These are phyloP conservation scores for Myrmecophaga tridactyla DNA, from an alignment of 2,113 vertebrate species.

Conservation along the genomic window DNA sequence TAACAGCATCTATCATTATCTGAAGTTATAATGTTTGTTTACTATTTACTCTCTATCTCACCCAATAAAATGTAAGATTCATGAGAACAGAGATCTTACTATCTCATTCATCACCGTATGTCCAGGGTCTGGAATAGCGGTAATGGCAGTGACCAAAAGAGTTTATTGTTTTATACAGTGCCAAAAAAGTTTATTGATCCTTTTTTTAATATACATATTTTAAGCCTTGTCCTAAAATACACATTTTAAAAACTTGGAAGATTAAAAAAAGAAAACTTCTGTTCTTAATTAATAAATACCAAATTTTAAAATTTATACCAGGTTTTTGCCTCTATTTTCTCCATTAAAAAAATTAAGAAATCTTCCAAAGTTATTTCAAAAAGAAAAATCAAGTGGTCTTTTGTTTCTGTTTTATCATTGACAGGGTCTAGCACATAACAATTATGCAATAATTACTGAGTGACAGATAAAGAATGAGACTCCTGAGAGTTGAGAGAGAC, in stretches of 20 bases:
- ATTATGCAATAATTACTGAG: neutral
- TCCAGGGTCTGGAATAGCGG: neutral
- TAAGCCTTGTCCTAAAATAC: neutral
- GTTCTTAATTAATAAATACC: neutral
- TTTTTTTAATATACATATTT: neutral
- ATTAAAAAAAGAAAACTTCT: neutral
- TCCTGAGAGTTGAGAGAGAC: neutral
- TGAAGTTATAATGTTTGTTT: neutral
- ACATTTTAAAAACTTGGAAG: neutral
- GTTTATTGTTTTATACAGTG: neutral
- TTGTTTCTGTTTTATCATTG: neutral
- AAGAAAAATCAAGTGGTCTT: neutral
- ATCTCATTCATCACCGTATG: neutral
- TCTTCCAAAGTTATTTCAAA: neutral
- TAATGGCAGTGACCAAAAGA: neutral
- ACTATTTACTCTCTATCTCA: neutral
- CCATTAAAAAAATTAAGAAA: conserved; percentile 18
- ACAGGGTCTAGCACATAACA: neutral
- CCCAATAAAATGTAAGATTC: neutral
- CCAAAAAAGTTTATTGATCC: neutral
- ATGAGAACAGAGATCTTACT: neutral
- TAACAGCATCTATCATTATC: neutral
- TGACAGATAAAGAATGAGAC: neutral
- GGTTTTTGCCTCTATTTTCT: neutral
- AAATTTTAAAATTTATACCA: neutral